These are phyloP conservation scores for Perithous albicinctus DNA, from an alignment of 2,888 invertebrate species.

Conservation along the genomic window DNA sequence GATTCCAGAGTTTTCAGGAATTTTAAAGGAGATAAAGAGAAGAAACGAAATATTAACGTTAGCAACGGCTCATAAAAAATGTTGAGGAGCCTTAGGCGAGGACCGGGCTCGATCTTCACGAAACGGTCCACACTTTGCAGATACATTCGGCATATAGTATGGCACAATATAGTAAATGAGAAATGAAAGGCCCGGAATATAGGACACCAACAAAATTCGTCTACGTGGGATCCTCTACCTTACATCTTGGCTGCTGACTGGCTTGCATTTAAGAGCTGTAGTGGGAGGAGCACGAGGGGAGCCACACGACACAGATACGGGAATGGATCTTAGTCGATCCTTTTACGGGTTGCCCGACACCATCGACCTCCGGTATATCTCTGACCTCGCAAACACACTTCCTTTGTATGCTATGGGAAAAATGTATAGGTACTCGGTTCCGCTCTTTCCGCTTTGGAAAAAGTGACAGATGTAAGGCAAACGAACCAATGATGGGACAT, in stretches of 20 bases:
- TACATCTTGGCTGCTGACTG: slow-evolving; percentile 65
- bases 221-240: slow-evolving; percentile 77
- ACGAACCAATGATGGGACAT: too few relatives aligned
- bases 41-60: slow-evolving; percentile 1
- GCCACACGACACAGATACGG: slow-evolving; percentile 65
- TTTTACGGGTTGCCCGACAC: slow-evolving; percentile 77
- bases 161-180: slow-evolving; percentile 60
- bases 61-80: slow-evolving; percentile 17
- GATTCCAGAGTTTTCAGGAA: slow-evolving; percentile 13
- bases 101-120: slow-evolving; percentile 34
- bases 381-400: slow-evolving; percentile 43
- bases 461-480: too few relatives aligned
- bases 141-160: slow-evolving; percentile 51
- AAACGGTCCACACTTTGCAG: slow-evolving; percentile 40
- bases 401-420: slow-evolving; percentile 57
- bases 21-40: background rate
- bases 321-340: slow-evolving; percentile 77
- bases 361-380: slow-evolving; percentile 59
- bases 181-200: slow-evolving; percentile 84
- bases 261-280: background rate
- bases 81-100: slow-evolving; percentile 57
- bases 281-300: too few relatives aligned
- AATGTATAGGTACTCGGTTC: slow-evolving; percentile 39
- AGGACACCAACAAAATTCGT: slow-evolving; percentile 80
- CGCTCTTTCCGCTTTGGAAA: too few relatives aligned